Percentiles rank a stretch among this genome's conserved stretches.
Conservation (phyloP, 2,888 invertebrate genomes). For the Bimastos eiseni region DNA sequence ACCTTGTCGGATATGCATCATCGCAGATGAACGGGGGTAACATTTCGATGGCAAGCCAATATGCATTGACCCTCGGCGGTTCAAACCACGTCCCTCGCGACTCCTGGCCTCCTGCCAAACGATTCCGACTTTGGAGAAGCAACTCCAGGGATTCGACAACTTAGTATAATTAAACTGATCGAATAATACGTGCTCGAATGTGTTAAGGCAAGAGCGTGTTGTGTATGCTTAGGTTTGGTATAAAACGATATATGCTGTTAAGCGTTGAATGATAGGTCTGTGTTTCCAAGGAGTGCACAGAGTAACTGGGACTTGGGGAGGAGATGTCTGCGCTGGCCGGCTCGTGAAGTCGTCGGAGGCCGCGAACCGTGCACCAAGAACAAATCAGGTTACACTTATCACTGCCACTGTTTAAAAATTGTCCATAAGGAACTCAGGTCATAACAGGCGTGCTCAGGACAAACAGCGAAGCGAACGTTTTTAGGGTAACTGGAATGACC, state of each 20-base stretch:
- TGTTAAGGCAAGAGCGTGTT: not conserved
- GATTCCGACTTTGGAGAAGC: not conserved
- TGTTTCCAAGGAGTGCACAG: not conserved
- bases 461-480: not conserved
- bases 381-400: constrained; percentile 15
- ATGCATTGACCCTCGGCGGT: not conserved
- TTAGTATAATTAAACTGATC: not conserved
- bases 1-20: not conserved
- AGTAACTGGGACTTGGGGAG: not conserved
- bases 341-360: not conserved
- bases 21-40: not conserved
- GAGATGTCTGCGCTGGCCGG: not conserved
- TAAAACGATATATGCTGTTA: not conserved
- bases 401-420: constrained; percentile 6
- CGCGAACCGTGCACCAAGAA: not conserved
- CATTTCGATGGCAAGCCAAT: not conserved
- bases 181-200: not conserved
- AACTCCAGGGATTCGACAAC: constrained; percentile 17
- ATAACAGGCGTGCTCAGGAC: constrained; percentile 16
- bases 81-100: not conserved
- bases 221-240: not conserved
- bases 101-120: not conserved
- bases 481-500: constrained; percentile 5
- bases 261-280: not conserved
- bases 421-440: constrained; percentile 9